Base-by-base conservation (phyloP, 2,888 invertebrate genomes). In the Pterostichus niger region DNA sequence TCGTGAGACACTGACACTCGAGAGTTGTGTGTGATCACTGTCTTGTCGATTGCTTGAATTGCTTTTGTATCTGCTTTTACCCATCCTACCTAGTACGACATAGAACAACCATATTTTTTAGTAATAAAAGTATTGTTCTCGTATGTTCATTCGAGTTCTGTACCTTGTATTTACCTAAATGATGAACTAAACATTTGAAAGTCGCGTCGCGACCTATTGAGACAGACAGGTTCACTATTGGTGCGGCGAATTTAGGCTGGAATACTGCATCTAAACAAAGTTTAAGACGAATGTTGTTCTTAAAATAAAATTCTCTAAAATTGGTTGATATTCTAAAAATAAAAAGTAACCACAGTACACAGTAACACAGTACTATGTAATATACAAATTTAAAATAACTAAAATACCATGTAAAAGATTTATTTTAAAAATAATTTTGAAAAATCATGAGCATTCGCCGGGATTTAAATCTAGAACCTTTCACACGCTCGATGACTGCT, bases 41-140 rank as follows among this genome's bases (percentile, higher is more conserved):
- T 92, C 83, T 92, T 92, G 87, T 92, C 92, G 86, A 92, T 92
- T 10, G 92, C 92, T 87, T 92, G 92, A 85, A 92, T 92, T 49
- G 92, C 92, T 87, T 92, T 92, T 24, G 91, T 92, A 86, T 92
- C 92, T 13, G 91, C 91, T 87, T 92, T 92, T 84, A 92, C 92
- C 92, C 92, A 92, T 64, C 92, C 92, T 68, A 93, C 91, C 92
- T 92, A 89, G 15, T 85, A 87, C 6, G 17, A 75, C 24, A 15
- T 13, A 35, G 0, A 33, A 33, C 11, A 71, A 40, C 15, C 15
- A 71, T 13, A 10, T 2, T 17, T 17, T 56, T 31, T 17, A 17
- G 5, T 11, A 17, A 13, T 56, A 17, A 56, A 56, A 56, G 15
- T 13, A 17, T 56, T 56, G 17, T 40, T 24, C 15, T n/a, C 10